Evolutionary conservation across 2,797 vertebrate genomes (phyloP).

Genomic region (Notoglanidium macrostoma): DNA sequence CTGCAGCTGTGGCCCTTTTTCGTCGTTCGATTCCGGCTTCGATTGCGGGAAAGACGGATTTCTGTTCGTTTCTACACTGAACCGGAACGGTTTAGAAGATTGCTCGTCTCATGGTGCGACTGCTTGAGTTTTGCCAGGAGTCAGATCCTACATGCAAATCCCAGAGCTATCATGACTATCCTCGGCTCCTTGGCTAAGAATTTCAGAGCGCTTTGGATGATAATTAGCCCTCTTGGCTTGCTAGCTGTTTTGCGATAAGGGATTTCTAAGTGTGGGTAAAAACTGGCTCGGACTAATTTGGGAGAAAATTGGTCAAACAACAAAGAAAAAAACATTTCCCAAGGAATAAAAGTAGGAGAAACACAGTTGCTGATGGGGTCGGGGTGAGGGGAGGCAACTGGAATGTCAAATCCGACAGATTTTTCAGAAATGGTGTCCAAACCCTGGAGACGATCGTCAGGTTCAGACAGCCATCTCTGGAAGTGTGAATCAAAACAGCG

Average conservation of each 20-base stretch:
- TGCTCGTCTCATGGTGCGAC: not conserved
- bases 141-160: not conserved
- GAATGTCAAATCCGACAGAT: not conserved
- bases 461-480: conserved; percentile 33
- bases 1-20: no score
- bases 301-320: not conserved
- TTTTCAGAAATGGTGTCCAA: conserved; percentile 13
- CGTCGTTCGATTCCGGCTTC: no score
- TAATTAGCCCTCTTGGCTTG: conserved; percentile 4
- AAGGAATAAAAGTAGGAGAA: not conserved
- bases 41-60: no score
- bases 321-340: not conserved
- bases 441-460: conserved; percentile 13
- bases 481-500: conserved; percentile 50
- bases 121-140: not conserved
- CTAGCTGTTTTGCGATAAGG: not conserved
- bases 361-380: not conserved
- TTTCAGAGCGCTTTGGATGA: not conserved
- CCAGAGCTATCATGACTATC: not conserved
- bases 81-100: not conserved
- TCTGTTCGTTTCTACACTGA: not conserved
- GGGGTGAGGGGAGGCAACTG: not conserved
- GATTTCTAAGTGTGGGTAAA: not conserved
- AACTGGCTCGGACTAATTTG: not conserved
- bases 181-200: not conserved